Base-by-base conservation (phyloP, 92 coral and sea anemone genomes). In the Desmophyllum pertusum region DNA sequence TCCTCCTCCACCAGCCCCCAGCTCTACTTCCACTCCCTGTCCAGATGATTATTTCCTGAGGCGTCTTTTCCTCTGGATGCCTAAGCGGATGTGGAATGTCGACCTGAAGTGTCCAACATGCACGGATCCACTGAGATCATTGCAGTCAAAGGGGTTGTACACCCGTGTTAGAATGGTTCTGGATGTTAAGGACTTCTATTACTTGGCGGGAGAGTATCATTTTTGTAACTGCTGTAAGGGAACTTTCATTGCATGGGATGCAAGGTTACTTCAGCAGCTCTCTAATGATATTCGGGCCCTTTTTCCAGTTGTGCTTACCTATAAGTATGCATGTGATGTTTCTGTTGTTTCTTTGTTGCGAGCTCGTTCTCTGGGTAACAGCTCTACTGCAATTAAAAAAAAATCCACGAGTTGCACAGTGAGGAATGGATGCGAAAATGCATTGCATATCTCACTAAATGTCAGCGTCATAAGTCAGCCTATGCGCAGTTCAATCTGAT, bases 1-100 rank as follows among this genome's bases (percentile, higher is more conserved):
- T 2, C 88, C 84, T n/a, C 81, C 48, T 46, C 83, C 81, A 11
- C 80, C 87, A 7, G 76, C 83, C 1, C 59, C 71, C 4, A 21
- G 18, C n/a, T 25, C 59, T 3, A 66, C 19, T 46, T 31, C 78
- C 4, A 19, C 8, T 1, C 77, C 77, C 61, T 3, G 61, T 25
- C 38, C 61, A 3, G 81, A 42, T 23, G 25, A 52, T 21, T 85
- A 80, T 71, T 79, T 89, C 86, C 66, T 51, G 29, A 35, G 87
- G 15, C 78, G 83, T 17, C 57, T 89, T 19, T 84, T 80, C 53
- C 71, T 89, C 40, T 89, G 92, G 89, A 89, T 85, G 92, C 92
- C 92, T 0, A 51, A 69, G 62, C 72, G 73, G 52, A 79, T 81
- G 83, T 85, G 89, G 89, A 70, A 69, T 19, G 81, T 85, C 21